Evolutionary conservation across 2,113 vertebrate genomes (phyloP), one percentile per base, ranked within the genome.

Genomic region (Phrynosoma platyrhinos): DNA sequence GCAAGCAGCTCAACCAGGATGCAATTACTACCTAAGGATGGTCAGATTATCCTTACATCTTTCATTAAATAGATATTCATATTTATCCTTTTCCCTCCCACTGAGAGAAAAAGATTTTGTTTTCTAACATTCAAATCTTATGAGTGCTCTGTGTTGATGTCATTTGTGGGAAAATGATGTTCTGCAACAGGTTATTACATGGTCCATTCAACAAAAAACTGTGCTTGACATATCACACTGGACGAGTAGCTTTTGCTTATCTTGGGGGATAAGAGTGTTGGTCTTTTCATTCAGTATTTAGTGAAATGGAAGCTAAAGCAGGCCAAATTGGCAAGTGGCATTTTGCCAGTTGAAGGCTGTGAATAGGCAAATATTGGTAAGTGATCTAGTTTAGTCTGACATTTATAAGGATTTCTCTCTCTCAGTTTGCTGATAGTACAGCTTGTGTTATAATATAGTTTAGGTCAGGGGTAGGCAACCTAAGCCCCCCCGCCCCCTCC

Each of bases 1-100:
- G 13, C 77, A 74, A 83, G 75, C 94, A 94, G 91, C 83, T 87
- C 91, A 87, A 84, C 79, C 69, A 69, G 83, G 66, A 4, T 40
- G 78, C 66, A 77, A 30, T 85, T 77, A 30, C 0, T 0, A 68
- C 82, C 71, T 84, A 82, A 89, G 68, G 71, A 79, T 88, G 30
- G 87, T 84, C 79, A 72, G 12, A 91, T 20, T 89, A 86, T 40
- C 74, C 72, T 94, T 16, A 71, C 91, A 47, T 30, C 62, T 90
- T 82, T 87, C 36, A 89, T 75, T 82, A 68, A 66, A 69, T 81
- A 20, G 30, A 30, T 32, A 66, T 12, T 12, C 30, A 20, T 5
- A 18, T 21, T 85, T 30, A 30, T 36, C 25, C 25, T n/a, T 47
- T 66, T 66, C 14, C 5, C 47, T 12, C 36, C 42, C 27, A 18